A percentile compares a stretch with the other conserved stretches of the same genome.
These are phyloP conservation scores for Eublepharis macularius DNA, from an alignment of 2,113 vertebrate genomes.

Conservation along the genomic window DNA sequence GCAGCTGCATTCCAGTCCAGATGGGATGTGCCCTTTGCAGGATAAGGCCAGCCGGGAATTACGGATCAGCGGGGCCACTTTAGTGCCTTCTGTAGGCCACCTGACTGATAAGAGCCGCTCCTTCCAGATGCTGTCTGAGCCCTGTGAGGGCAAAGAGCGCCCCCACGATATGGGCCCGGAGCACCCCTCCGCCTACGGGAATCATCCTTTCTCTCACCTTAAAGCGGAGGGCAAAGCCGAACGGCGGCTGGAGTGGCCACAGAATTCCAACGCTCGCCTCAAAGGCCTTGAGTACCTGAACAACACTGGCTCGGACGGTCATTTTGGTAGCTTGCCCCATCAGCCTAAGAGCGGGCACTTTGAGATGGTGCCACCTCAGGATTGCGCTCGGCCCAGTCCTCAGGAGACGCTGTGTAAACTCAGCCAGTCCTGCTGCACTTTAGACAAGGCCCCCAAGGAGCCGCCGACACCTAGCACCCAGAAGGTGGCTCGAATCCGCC, in stretches of 20 bases:
- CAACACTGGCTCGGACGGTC: slow-evolving; percentile 78
- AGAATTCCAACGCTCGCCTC: slow-evolving; percentile 72
- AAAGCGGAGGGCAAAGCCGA: slow-evolving; percentile 86
- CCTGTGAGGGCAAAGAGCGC: slow-evolving; percentile 86
- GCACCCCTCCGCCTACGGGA: slow-evolving; percentile 39
- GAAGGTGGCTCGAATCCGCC: slow-evolving; percentile 93
- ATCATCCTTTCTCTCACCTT: slow-evolving; percentile 71
- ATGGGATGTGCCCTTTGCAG: slow-evolving; percentile 89
- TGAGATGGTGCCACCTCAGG: slow-evolving; percentile 82
- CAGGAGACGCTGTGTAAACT: slow-evolving; percentile 72
- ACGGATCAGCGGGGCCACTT: slow-evolving; percentile 88
- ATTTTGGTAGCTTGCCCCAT: slow-evolving; percentile 78
- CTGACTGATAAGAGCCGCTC: slow-evolving; percentile 83
- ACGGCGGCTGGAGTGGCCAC: slow-evolving; percentile 86
- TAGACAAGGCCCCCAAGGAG: slow-evolving; percentile 87
- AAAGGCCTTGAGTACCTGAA: slow-evolving; percentile 89
- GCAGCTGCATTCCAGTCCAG: slow-evolving; percentile 86
- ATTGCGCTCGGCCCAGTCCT: slow-evolving; percentile 85
- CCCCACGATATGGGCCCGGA: slow-evolving; percentile 71
- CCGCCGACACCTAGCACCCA: slow-evolving; percentile 61
- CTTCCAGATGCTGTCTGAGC: slow-evolving; percentile 85
- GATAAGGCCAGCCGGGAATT: slow-evolving; percentile 85
- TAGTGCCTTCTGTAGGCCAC: slow-evolving; percentile 91
- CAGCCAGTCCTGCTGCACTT: slow-evolving; percentile 83
- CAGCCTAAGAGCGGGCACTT: slow-evolving; percentile 81